A percentile compares a stretch with the other conserved stretches of the same genome.
Conservation (phyloP, 2,888 invertebrate species). For the Suillia variegata region DNA sequence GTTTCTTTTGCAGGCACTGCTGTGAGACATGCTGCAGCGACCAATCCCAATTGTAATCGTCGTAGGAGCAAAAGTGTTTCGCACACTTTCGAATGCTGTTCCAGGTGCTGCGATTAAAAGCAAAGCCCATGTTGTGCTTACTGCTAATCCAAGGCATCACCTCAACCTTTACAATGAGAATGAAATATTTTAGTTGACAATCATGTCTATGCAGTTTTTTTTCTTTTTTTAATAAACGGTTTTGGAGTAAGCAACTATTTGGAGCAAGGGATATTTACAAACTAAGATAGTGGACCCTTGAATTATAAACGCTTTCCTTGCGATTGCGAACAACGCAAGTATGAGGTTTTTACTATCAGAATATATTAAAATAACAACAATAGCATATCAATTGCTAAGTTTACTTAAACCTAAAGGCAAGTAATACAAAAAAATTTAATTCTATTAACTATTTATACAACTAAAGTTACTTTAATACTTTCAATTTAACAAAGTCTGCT, state of each 20-base stretch:
- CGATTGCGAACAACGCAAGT: no score
- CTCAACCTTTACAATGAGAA: slow-evolving; percentile 70
- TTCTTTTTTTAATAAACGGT: not conserved
- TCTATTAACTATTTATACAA: no score
- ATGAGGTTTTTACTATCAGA: no score
- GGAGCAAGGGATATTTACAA: not conserved
- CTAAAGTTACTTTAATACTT: no score
- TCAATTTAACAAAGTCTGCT: no score
- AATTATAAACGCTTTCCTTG: no score
- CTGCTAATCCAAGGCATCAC: slow-evolving; percentile 94
- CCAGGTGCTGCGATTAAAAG: slow-evolving; percentile 90
- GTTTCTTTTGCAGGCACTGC: slow-evolving; percentile 75
- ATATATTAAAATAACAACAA: no score
- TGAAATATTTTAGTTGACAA: not conserved
- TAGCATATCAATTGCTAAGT: no score
- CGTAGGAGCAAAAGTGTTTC: slow-evolving; percentile 90
- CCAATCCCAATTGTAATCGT: slow-evolving; percentile 99
- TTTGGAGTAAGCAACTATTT: not conserved
- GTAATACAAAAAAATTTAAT: no score
- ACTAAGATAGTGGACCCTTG: no score
- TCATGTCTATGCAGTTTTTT: no score
- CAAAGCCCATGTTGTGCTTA: slow-evolving; percentile 99
- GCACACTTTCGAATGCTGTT: slow-evolving; percentile 78
- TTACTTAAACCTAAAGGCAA: no score
- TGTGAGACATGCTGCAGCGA: slow-evolving; percentile 90